Percentiles rank a stretch among this genome's conserved stretches.
Conservation (phyloP, 2,888 invertebrate species). For the Tridacna gigas region DNA sequence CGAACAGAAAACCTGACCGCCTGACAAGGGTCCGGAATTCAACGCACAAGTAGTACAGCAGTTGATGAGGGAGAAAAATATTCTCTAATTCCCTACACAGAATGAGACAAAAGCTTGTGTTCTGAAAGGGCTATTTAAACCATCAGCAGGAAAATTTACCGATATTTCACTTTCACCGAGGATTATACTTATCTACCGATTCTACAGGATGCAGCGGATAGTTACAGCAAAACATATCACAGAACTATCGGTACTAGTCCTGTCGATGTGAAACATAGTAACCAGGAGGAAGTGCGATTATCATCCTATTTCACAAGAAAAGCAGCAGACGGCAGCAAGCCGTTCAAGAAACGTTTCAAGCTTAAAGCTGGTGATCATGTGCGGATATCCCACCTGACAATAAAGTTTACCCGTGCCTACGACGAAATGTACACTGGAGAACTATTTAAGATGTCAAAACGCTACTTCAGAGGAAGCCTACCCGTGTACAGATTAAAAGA, state of each 20-base stretch:
- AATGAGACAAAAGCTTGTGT: no score
- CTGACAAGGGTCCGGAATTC: no score
- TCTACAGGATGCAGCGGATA: no score
- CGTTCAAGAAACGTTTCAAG: slow-evolving; percentile 38
- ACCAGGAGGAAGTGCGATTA: slow-evolving; percentile 48
- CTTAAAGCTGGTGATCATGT: slow-evolving; percentile 60
- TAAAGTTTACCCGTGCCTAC: slow-evolving; percentile 52
- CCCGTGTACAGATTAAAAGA: slow-evolving; percentile 58
- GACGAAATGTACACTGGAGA: slow-evolving; percentile 57
- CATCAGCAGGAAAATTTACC: no score
- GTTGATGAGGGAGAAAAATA: no score
- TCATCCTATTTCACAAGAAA: slow-evolving; percentile 34
- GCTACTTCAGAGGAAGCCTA: slow-evolving; percentile 47
- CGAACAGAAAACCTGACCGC: background rate
- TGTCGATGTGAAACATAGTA: slow-evolving; percentile 38
- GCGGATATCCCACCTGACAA: slow-evolving; percentile 36
- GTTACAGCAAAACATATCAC: slow-evolving; percentile 49
- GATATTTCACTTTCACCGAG: background rate
- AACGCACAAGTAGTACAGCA: no score
- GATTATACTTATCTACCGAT: no score
- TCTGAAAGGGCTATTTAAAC: no score
- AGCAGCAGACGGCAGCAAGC: background rate
- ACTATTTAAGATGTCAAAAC: slow-evolving; percentile 56
- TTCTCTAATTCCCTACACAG: no score
- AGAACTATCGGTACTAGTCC: slow-evolving; percentile 66